A percentile compares a stretch with the other conserved stretches of the same genome.
These are phyloP conservation scores for Odontophorus gujanensis DNA, from an alignment of 2,113 vertebrate genomes.

Conservation along the genomic window DNA sequence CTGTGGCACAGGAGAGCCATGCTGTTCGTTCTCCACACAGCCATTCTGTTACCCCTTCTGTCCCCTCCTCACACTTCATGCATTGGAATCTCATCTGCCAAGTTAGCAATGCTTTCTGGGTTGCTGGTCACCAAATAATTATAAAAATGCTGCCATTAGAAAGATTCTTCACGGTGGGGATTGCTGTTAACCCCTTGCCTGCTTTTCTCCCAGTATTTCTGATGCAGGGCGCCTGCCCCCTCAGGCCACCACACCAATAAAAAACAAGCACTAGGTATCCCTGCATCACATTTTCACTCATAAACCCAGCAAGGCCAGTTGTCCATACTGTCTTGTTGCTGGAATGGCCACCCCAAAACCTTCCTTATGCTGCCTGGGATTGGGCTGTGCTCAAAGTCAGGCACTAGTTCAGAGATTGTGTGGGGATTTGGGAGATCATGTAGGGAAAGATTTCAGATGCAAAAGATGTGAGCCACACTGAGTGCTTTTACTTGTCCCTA, in stretches of 20 bases:
- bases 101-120: neutral
- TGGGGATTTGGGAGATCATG: neutral
- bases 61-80: neutral
- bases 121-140: neutral
- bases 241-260: accelerated
- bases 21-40: neutral
- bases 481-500: accelerated
- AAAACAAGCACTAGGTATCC: neutral
- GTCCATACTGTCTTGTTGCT: neutral
- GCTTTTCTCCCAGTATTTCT: neutral
- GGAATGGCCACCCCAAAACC: neutral
- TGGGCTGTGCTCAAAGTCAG: neutral
- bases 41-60: neutral
- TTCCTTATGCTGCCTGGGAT: accelerated
- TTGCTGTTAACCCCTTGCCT: neutral
- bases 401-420: accelerated
- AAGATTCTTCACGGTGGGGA: neutral
- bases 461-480: neutral
- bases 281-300: accelerated
- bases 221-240: neutral
- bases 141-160: neutral
- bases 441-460: neutral
- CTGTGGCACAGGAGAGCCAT: accelerated
- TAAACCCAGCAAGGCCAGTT: neutral
- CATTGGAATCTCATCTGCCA: neutral